Evolutionary conservation across 2,797 vertebrate species (phyloP), one percentile per base, ranked within the genome.

Genomic region (Enteromius argenteus): DNA sequence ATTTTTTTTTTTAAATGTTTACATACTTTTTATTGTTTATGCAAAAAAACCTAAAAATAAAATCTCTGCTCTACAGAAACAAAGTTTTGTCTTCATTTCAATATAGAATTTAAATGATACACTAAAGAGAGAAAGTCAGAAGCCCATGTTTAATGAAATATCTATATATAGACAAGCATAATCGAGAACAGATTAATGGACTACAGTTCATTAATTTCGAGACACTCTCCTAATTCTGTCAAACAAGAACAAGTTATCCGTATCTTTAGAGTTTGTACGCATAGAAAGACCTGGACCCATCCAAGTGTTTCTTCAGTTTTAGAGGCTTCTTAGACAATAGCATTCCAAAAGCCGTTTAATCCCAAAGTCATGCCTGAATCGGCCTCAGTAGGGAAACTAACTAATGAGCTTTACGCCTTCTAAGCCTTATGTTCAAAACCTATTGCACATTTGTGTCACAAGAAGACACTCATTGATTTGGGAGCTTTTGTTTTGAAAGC

Each of bases 351-450:
- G 76, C 81, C 27, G 37, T 87, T 85, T 89, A 90, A 90, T 86
- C 86, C 78, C 77, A 76, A 83, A 84, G 85, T 88, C 87, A 87
- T 84, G 90, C 85, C 85, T 81, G 76, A 89, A 86, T 87, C 86
- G 69, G 83, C 78, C 85, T 80, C 87, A 85, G 80, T 86, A 74
- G 80, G 84, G 85, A 88, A 83, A 87, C 84, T 81, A 80, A 87
- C 85, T 90, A 90, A 90, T 89, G 89, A 89, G 85, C 84, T 86
- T 77, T 66, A 37, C 73, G 79, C 79, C 30, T 82, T 27, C 68
- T 71, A 87, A 86, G 86, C 87, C 84, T 87, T 87, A 89, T 87
- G 87, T 85, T 84, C 27, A 19, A 88, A 84, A 62, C 35, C 83
- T 80, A 69, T 44, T 72, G 78, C 87, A 86, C 84, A 72, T 86